Evolutionary conservation across 2,113 vertebrate genomes (phyloP), one percentile per base, ranked within the genome.

Genomic region (Girardinichthys multiradiatus): DNA sequence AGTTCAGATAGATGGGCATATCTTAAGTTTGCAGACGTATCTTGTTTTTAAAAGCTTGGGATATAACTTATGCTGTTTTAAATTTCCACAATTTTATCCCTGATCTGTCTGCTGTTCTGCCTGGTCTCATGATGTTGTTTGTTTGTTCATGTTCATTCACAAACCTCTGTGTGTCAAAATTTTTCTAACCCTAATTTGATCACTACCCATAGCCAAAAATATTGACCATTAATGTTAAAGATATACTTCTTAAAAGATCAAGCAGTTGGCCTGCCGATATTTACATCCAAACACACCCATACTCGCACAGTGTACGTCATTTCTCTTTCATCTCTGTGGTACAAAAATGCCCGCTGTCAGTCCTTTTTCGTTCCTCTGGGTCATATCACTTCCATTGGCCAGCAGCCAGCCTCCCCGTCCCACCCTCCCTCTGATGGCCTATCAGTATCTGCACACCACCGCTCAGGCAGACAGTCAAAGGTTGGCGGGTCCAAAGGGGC

Each of bases 311-410:
- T 59, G 65, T 63, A 42, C 35, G 28, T 79, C 76, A 80, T 11
- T 29, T 17, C 28, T 2, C 70, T 91, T 91, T 89, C 69, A 91
- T 91, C 82, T 90, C 45, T 31, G 27, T 74, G 58, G 74, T 51
- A 57, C 27, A 76, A n/a, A 24, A 21, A 69, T 45, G n/a, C 48
- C 63, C 64, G 21, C 29, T 28, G 57, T 82, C 69, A 73, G 58
- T 74, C 73, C 60, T 29, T 48, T 80, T 73, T 83, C 29, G 28
- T 57, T 90, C 91, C 85, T 87, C 51, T 70, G 87, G 85, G 88
- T 80, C 88, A 65, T 78, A 89, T 93, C 85, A 83, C 81, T 85
- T 86, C 68, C 66, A 77, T 74, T 88, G 89, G 80, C 76, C 77
- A 80, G 37, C 63, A 54, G 77, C 86, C 89, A 89, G 81, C 60